Evolutionary conservation across 92 coral and sea anemone species (phyloP).

Genomic region (Scolanthus callimorphus): DNA sequence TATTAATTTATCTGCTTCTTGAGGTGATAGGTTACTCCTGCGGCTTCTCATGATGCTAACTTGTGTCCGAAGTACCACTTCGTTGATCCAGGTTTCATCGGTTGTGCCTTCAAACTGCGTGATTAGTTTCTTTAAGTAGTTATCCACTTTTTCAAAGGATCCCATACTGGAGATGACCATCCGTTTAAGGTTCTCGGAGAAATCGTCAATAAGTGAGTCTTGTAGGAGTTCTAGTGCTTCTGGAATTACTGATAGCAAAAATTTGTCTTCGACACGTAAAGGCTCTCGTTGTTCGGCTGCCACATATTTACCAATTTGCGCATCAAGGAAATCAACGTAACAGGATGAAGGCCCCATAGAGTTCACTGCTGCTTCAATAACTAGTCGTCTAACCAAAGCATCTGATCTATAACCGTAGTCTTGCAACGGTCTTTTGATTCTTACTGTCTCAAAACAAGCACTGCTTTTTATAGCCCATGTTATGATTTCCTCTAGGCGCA

Average conservation of each 20-base stretch:
- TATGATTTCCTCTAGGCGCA: conserved; percentile 27
- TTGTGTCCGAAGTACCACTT: conserved; percentile 25
- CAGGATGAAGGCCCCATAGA: conserved; percentile 26
- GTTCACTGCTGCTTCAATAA: conserved; percentile 72
- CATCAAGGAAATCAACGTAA: conserved; percentile 22
- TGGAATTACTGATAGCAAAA: conserved; percentile 38
- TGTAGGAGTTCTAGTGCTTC: conserved; percentile 33
- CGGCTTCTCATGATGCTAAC: conserved; percentile 36
- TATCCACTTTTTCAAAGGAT: conserved; percentile 8
- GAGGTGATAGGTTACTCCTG: conserved; percentile 23
- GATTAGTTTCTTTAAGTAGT: conserved; percentile 7
- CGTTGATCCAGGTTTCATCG: conserved; percentile 23
- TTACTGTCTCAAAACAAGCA: conserved; percentile 50
- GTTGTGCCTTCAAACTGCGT: conserved; percentile 9
- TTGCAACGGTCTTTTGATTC: conserved; percentile 41
- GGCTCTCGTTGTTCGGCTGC: neutral
- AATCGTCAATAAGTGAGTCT: conserved; percentile 29
- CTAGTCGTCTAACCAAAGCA: conserved; percentile 60
- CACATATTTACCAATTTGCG: neutral
- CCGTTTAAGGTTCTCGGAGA: conserved; percentile 29
- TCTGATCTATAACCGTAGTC: conserved; percentile 72
- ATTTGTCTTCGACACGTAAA: conserved; percentile 16
- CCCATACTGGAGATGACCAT: conserved; percentile 23
- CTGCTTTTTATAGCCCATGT: conserved; percentile 49
- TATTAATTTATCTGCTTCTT: conserved; percentile 30